Base-by-base conservation (phyloP, 2,113 vertebrate genomes). In the Phalacrocorax aristotelis region DNA sequence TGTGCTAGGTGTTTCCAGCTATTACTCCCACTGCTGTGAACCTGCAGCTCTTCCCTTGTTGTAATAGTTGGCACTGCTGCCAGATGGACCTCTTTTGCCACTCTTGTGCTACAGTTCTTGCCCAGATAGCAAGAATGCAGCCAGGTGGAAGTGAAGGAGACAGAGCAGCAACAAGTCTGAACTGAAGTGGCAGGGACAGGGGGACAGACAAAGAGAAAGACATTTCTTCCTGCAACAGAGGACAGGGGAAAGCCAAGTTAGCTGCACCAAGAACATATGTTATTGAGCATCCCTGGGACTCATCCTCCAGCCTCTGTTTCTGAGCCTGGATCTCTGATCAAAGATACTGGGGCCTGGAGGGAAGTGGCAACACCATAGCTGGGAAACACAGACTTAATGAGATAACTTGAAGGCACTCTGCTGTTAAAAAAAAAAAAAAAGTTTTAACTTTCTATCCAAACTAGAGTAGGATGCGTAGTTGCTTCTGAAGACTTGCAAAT, bases 311-410 rank as follows among this genome's bases (percentile, higher is more conserved):
- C 23, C 61, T 86, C 49, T 32, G 2, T 85, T 95, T 87, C 65
- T 88, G 58, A 85, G 36, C 8, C 86, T 72, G 29, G 32, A 55
- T 86, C 36, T 90, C 71, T 90, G 85, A 94, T 94, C 71, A 96
- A 96, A 94, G 68, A 64, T 69, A 38, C 2, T 79, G 42, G 17
- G 44, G 40, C 80, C 80, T 82, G 17, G 44, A 92, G 77, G 48
- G 52, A 89, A 76, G 44, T 49, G 30, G 57, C 36, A 92, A 68
- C 48, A 61, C 61, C 30, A 57, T 29, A 89, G 77, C 60, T 75
- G 27, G 40, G 77, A 95, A 93, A 95, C 36, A 68, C 42, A 89
- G 51, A 51, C 68, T 86, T 92, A 95, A 89, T 92, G 55, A 89
- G 88, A 52, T 66, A 86, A 89, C 89, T 92, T 81, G 80, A 87